Percentiles rank a stretch among this genome's conserved stretches.
Conservation (phyloP, 2,113 vertebrate genomes). For the Notarius quadriscutis region DNA sequence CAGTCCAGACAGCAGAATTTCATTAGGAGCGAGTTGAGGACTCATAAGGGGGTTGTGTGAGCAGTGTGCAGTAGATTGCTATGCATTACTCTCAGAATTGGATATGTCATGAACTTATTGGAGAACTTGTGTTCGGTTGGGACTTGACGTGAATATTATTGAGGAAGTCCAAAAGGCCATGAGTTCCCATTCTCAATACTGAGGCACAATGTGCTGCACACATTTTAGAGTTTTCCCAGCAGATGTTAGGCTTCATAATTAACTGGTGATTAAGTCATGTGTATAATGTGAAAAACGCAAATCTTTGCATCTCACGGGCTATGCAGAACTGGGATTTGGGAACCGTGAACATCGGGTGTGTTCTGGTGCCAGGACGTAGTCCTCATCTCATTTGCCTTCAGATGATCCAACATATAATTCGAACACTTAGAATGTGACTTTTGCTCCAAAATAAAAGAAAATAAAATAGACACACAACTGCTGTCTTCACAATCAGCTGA, state of each 20-base stretch:
- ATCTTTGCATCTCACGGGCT: neutral
- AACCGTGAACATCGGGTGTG: neutral
- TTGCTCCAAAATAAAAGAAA: no score
- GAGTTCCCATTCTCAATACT: neutral
- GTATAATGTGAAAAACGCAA: neutral
- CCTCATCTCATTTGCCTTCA: neutral
- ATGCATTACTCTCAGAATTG: slow-evolving; percentile 13
- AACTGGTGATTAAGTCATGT: neutral
- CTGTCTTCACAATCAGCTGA: neutral
- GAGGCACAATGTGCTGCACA: neutral
- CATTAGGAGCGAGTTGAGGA: slow-evolving; percentile 42
- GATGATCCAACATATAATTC: neutral
- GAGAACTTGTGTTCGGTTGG: slow-evolving; percentile 9
- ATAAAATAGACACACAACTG: no score
- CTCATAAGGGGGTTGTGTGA: slow-evolving; percentile 31
- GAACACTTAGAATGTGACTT: no score
- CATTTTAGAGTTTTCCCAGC: slow-evolving; percentile 4
- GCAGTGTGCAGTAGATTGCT: slow-evolving; percentile 9
- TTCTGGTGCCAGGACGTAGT: neutral
- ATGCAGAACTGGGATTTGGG: neutral
- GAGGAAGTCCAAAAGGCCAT: slow-evolving; percentile 1
- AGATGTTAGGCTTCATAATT: neutral
- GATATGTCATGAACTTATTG: slow-evolving; percentile 37
- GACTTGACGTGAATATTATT: neutral
- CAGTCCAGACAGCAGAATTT: slow-evolving; percentile 45